These are phyloP conservation scores for Camptogramma bilineatum DNA, from an alignment of 2,888 invertebrate species.

Conservation along the genomic window DNA sequence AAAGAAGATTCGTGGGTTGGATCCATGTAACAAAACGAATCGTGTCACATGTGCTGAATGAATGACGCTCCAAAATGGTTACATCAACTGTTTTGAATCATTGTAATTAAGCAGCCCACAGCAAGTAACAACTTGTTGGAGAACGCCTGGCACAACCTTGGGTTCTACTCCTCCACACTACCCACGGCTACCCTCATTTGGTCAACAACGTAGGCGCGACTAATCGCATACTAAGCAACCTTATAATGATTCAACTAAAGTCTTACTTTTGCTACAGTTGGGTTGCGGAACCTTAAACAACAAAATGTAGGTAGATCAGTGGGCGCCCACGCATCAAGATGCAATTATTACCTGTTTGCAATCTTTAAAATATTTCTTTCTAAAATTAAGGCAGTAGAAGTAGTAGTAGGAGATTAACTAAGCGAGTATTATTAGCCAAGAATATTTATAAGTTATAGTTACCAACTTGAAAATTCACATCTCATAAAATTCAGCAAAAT, in stretches of 20 bases:
- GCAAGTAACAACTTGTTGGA: conserved; percentile 70
- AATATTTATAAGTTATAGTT: too few species aligned
- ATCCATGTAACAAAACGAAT: conserved; percentile 16
- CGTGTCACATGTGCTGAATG: conserved; percentile 18
- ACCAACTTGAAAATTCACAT: too few species aligned
- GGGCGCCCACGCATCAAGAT: conserved; percentile 71
- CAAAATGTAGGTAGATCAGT: conserved; percentile 51
- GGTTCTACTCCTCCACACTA: conserved; percentile 80
- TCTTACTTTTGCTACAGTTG: conserved; percentile 68
- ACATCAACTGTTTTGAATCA: conserved; percentile 66
- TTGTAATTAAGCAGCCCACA: conserved; percentile 81
- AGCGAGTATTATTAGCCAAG: too few species aligned
- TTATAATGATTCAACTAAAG: conserved; percentile 76
- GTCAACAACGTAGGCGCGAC: conserved; percentile 79
- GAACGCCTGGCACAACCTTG: conserved; percentile 82
- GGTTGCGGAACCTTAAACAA: conserved; percentile 72
- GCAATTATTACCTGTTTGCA: conserved; percentile 52
- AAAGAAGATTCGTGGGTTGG: conserved; percentile 20
- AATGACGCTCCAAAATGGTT: conserved; percentile 18
- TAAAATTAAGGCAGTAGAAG: too few species aligned
- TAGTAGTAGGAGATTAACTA: too few species aligned
- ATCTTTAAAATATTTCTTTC: too few species aligned
- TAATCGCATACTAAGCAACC: conserved; percentile 78
- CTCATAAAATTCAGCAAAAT: not conserved
- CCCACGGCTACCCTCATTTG: conserved; percentile 85